phyloP scores from a whole-genome alignment of 2,888 invertebrate species.

The Eugnorisma glareosa region DNA sequence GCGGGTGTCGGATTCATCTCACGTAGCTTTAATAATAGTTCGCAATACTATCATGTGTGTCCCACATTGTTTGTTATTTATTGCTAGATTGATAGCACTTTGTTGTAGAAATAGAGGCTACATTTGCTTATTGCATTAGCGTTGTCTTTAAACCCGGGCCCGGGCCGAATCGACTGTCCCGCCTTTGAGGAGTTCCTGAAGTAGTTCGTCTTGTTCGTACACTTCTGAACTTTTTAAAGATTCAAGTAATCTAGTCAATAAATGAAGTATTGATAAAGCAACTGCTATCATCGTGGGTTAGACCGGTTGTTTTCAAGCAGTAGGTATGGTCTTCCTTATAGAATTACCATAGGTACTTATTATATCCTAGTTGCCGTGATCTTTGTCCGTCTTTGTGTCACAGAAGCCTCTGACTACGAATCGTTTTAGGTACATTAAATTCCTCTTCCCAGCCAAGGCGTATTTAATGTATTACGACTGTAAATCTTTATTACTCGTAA shows the following conservation, averaged over 20 bases:
- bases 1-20: conserved; percentile 48
- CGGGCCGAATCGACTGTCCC: not conserved
- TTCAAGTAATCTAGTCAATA: not conserved
- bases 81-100: conserved; percentile 18
- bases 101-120: conserved; percentile 3
- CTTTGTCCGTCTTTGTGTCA: not conserved
- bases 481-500: conserved; percentile 41
- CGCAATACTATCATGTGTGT: conserved; percentile 47
- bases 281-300: not conserved
- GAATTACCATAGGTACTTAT: not conserved
- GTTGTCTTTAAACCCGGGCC: not conserved
- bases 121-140: not conserved
- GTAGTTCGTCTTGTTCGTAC: not conserved
- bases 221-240: not conserved
- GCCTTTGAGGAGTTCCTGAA: not conserved
- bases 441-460: not conserved
- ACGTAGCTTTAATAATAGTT: conserved; percentile 56
- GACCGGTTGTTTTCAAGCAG: not conserved
- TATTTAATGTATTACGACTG: conserved; percentile 38
- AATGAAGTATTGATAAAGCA: not conserved
- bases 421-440: conserved; percentile 6
- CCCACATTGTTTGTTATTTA: conserved; percentile 54
- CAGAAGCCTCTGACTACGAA: not conserved
- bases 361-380: not conserved
- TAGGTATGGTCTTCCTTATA: not conserved